phyloP scores from a whole-genome alignment of 2,888 invertebrate genomes.

The Tubulanus polymorphus region DNA sequence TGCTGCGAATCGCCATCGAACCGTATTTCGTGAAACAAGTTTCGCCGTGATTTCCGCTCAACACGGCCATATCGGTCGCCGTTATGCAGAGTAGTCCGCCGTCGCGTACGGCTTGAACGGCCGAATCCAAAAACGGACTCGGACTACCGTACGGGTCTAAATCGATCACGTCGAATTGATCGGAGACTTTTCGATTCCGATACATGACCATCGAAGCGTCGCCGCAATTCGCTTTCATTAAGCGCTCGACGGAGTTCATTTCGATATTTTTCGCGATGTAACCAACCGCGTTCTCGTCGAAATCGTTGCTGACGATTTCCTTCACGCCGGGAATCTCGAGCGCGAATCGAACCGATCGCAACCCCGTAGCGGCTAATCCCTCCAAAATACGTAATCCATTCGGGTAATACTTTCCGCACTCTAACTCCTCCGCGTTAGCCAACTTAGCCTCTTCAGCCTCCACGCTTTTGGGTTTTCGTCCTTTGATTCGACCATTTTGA shows the following conservation, averaged over 20 bases:
- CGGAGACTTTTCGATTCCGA: constrained; percentile 60
- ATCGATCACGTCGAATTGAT: constrained; percentile 85
- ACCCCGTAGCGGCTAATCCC: constrained; percentile 91
- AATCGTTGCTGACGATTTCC: constrained; percentile 80
- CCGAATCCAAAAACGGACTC: constrained; percentile 70
- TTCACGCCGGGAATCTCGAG: constrained; percentile 81
- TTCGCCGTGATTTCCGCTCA: constrained; percentile 93
- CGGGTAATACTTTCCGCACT: constrained; percentile 30
- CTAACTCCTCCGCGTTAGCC: constrained; percentile 9
- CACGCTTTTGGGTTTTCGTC: neutral
- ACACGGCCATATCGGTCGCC: constrained; percentile 90
- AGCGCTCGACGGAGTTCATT: constrained; percentile 69
- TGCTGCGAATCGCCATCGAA: constrained; percentile 76
- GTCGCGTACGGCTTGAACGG: constrained; percentile 46
- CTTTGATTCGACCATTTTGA: neutral
- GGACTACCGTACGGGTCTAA: constrained; percentile 98
- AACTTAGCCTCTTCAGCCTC: neutral
- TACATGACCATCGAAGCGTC: constrained; percentile 68
- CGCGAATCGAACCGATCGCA: constrained; percentile 93
- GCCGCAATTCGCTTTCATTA: constrained; percentile 72
- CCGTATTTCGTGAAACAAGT: constrained; percentile 93
- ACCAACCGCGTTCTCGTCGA: constrained; percentile 76
- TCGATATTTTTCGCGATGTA: constrained; percentile 78
- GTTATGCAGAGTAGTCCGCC: constrained; percentile 87
- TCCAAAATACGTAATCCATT: constrained; percentile 68